Conservation (phyloP, 2,797 vertebrate genomes). For the Helarctos malayanus region DNA sequence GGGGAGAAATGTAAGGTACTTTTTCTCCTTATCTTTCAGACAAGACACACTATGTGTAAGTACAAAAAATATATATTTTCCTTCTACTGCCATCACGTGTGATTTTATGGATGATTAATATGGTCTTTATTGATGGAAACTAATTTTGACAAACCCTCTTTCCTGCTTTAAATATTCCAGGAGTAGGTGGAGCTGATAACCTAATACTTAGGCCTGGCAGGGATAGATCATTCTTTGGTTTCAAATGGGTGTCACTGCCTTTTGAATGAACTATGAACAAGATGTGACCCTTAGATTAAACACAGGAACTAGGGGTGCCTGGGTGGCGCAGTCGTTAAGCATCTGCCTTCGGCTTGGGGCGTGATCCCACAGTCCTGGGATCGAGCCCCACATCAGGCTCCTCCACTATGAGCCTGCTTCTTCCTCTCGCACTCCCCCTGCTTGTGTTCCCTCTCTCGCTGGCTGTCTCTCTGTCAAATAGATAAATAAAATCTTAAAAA, state of each 20-base stretch:
- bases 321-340: no score
- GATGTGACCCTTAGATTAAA: slow-evolving; percentile 46
- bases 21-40: slow-evolving; percentile 15
- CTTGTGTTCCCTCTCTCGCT: no score
- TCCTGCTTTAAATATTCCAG: slow-evolving; percentile 14
- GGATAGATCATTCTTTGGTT: slow-evolving; percentile 17
- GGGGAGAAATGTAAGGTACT: neutral
- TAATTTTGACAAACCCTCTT: slow-evolving; percentile 30
- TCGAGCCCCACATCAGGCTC: no score
- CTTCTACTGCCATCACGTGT: neutral
- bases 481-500: no score
- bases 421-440: no score
- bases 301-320: neutral
- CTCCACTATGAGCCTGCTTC: no score
- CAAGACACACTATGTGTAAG: neutral
- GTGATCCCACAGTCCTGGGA: no score
- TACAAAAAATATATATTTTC: slow-evolving; percentile 18
- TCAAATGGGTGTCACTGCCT: neutral
- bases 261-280: slow-evolving; percentile 54
- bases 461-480: no score
- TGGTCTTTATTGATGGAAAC: slow-evolving; percentile 24
- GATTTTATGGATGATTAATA: neutral
- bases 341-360: no score
- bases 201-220: neutral
- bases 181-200: slow-evolving; percentile 55